Evolutionary conservation across 2,888 invertebrate species (phyloP), one percentile per base, ranked within the genome.

Genomic region (Trachelus tabidus): DNA sequence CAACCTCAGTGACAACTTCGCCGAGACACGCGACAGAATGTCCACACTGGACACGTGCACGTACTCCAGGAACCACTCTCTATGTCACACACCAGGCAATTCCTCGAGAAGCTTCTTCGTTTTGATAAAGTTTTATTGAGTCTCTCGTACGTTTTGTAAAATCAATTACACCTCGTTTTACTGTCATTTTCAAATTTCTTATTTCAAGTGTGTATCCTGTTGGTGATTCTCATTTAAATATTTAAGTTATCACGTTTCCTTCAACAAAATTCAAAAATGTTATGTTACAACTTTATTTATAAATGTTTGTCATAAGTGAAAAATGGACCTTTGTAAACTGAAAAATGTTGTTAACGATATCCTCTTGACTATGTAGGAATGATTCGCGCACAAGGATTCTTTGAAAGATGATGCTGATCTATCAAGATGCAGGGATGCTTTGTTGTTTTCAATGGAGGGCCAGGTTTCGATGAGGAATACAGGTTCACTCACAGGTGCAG

Each of bases 401-500:
- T 56, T 56, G 23, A 9, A 56, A 56, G 23, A 56, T 56, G 23
- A 56, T 56, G 23, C 40, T 56, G 23, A 56, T 56, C 40, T 56
- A 56, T 56, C 40, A 15, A 56, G 40, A 23, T 23, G 23, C 23
- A 56, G 40, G 23, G 40, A 56, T 56, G 40, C 40, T 56, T 56
- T 56, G 40, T 56, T 56, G 40, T 56, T 56, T 56, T 56, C 23
- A 23, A 56, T 56, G 23, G 23, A 56, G 71, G 71, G 15, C 71
- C 71, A 71, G 71, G 71, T 71, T 71, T 71, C 37, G 77, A 69
- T 34, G 40, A 56, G 40, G 80, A 75, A 78, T 78, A 81, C 81
- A 82, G 83, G 79, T 85, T 87, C 84, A 82, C 81, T 83, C 87
- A 84, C 85, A 84, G 86, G 81, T 85, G 85, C 85, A 85, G 87